Evolutionary conservation across 2,888 invertebrate species (phyloP).

Genomic region (Agonopterix subpropinquella): DNA sequence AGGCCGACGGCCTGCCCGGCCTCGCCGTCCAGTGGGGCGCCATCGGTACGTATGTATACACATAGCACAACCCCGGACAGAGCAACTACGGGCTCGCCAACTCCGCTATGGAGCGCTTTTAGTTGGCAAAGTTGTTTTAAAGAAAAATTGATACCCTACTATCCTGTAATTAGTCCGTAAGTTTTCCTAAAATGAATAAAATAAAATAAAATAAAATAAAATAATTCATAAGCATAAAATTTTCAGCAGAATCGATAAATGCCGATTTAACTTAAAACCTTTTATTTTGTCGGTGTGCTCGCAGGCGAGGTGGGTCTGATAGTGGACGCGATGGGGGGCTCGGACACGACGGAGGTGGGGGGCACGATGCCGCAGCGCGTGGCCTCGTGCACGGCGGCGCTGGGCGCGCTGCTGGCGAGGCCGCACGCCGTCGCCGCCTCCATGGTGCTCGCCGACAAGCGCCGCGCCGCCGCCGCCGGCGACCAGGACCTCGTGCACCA

Average conservation of each 20-base stretch:
- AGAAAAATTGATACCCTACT: too few species aligned
- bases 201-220: too few species aligned
- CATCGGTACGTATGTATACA: constrained; percentile 73
- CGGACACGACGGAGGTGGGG: constrained; percentile 90
- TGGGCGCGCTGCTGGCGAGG: constrained; percentile 94
- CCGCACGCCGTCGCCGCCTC: constrained; percentile 87
- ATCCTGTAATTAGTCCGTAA: too few species aligned
- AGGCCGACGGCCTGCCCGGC: constrained; percentile 88
- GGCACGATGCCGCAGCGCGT: constrained; percentile 98
- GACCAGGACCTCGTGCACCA: constrained; percentile 79
- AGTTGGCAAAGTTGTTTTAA: too few species aligned
- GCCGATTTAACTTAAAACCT: too few species aligned
- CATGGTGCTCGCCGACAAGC: constrained; percentile 92
- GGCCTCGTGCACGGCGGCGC: constrained; percentile 90
- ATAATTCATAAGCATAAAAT: too few species aligned
- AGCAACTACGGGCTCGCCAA: constrained; percentile 98
- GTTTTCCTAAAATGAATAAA: too few species aligned
- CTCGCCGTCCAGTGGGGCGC: constrained; percentile 99
- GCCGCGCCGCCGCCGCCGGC: constrained; percentile 77
- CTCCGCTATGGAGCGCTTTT: constrained; percentile 97
- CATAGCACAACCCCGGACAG: constrained; percentile 96
- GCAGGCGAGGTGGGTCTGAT: constrained; percentile 93
- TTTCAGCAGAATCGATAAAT: neutral
- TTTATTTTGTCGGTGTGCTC: too few species aligned
- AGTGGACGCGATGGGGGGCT: constrained; percentile 87